phyloP scores from a whole-genome alignment of 1,140 invertebrate genomes.

The Drosophila albomicans region DNA sequence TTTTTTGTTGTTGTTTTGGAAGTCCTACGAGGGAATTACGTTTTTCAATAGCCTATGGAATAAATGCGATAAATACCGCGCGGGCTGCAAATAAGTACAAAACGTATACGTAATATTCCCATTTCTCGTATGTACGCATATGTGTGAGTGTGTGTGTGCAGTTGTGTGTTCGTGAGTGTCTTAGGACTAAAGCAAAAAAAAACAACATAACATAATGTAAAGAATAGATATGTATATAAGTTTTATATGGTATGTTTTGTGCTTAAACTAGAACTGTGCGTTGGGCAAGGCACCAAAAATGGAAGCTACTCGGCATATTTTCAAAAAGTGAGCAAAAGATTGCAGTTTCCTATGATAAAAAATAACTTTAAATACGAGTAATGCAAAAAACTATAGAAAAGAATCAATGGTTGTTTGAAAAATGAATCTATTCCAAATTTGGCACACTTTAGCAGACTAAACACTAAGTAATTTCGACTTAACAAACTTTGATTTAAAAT shows the following conservation, averaged over 20 bases:
- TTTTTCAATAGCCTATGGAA: conserved; percentile 67
- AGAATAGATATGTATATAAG: conserved; percentile 24
- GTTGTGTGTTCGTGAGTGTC: conserved; percentile 14
- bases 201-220: background rate
- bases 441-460: conserved; percentile 13
- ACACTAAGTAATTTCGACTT: conserved; percentile 10
- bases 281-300: conserved; percentile 35
- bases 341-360: background rate
- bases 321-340: conserved; percentile 7
- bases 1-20: background rate
- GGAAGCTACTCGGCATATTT: conserved; percentile 23
- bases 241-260: conserved; percentile 20
- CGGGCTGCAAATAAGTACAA: conserved; percentile 68
- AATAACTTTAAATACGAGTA: background rate
- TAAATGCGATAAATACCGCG: conserved; percentile 73
- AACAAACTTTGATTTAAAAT: background rate
- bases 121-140: background rate
- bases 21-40: conserved; percentile 21
- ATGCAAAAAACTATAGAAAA: background rate
- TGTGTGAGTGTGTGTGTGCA: conserved; percentile 1
- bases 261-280: conserved; percentile 31
- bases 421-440: conserved; percentile 7
- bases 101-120: conserved; percentile 50
- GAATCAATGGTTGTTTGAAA: background rate
- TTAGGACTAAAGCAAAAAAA: conserved; percentile 30